Percentiles rank a stretch among this genome's conserved stretches.
Evolutionary conservation across 2,888 invertebrate genomes (phyloP).

Genomic region (Rhogogaster chlorosoma): DNA sequence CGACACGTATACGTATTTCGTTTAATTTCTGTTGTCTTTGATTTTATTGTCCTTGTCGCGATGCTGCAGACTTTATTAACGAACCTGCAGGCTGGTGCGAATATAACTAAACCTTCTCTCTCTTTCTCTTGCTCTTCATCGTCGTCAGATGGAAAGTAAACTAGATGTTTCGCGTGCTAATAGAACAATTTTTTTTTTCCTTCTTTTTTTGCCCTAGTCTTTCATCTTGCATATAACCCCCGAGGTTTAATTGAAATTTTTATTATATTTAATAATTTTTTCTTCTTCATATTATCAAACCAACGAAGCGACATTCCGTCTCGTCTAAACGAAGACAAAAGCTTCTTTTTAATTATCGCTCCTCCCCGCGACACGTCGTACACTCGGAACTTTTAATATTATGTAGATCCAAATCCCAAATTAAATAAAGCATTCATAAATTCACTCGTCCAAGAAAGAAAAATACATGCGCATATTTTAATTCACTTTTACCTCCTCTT

Average conservation of each 20-base stretch:
- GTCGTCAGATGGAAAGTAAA: conserved; percentile 52
- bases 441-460: conserved; percentile 58
- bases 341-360: conserved; percentile 66
- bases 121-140: conserved; percentile 42
- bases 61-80: conserved; percentile 28
- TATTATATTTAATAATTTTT: conserved; percentile 22
- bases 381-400: conserved; percentile 45
- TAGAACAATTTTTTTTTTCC: conserved; percentile 53
- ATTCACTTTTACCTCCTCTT: neutral
- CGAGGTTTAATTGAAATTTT: conserved; percentile 39
- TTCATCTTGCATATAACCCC: conserved; percentile 27
- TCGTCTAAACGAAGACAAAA: conserved; percentile 59
- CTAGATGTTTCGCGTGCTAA: neutral
- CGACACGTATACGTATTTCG: conserved; percentile 9
- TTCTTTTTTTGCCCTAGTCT: neutral
- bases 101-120: neutral
- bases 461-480: conserved; percentile 52
- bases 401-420: conserved; percentile 62
- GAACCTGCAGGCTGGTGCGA: neutral
- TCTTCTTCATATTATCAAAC: conserved; percentile 27
- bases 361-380: conserved; percentile 54
- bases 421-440: conserved; percentile 70
- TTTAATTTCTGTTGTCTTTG: conserved; percentile 31
- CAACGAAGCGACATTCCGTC: conserved; percentile 31
- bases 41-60: conserved; percentile 17